Conservation (phyloP, 92 coral and sea anemone species). For the Palythoa grandiflora region DNA sequence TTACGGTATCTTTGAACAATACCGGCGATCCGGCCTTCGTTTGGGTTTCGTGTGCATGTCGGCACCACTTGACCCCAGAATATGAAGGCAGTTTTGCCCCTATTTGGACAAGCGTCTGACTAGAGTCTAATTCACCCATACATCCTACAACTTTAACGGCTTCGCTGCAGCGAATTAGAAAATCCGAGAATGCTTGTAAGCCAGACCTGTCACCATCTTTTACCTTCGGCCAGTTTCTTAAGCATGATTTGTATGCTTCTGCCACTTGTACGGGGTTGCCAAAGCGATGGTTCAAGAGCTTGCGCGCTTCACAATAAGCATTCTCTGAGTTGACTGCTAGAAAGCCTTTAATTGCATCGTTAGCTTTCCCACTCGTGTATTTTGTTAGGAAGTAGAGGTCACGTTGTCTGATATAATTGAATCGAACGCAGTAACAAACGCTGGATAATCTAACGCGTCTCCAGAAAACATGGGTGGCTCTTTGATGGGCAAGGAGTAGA, state of each 20-base stretch:
- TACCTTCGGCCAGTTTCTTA: constrained; percentile 61
- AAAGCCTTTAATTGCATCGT: constrained; percentile 48
- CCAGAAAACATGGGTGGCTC: constrained; percentile 60
- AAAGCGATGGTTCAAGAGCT: constrained; percentile 19
- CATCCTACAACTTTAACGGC: constrained; percentile 53
- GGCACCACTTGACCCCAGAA: constrained; percentile 62
- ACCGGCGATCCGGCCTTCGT: constrained; percentile 5
- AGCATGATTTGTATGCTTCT: constrained; percentile 46
- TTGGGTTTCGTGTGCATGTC: constrained; percentile 53
- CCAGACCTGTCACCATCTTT: constrained; percentile 54
- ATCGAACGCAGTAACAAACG: constrained; percentile 52
- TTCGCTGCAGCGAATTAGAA: constrained; percentile 59
- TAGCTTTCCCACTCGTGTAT: constrained; percentile 49
- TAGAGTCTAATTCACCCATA: constrained; percentile 58
- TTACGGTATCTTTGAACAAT: constrained; percentile 43
- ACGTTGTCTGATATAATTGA: constrained; percentile 42
- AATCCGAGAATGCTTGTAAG: constrained; percentile 68
- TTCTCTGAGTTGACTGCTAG: constrained; percentile 55
- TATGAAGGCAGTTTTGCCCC: constrained; percentile 63
- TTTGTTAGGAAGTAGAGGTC: constrained; percentile 13
- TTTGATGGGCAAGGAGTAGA: constrained; percentile 42
- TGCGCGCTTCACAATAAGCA: constrained; percentile 54
- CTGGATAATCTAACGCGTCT: constrained; percentile 53
- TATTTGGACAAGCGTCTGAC: constrained; percentile 34
- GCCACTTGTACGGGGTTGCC: not conserved